phyloP scores from a whole-genome alignment of 2,797 vertebrate species.

The Acipenser oxyrinchus region DNA sequence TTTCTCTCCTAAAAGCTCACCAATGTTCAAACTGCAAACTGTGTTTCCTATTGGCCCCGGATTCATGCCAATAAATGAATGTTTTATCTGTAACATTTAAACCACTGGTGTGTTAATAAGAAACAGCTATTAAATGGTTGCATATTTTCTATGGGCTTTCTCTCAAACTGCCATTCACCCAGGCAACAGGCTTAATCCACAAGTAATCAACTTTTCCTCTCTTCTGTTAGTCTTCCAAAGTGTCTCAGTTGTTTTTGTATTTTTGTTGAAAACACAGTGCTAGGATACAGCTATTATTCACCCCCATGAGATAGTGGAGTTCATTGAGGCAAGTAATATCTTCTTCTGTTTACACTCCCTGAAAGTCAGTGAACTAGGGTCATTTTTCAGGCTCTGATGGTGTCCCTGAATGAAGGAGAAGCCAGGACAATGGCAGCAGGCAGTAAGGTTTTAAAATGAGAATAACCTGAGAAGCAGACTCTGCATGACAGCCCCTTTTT shows the following conservation, averaged over 20 bases:
- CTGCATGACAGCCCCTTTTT: too few relatives aligned
- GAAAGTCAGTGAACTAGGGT: constrained; percentile 45
- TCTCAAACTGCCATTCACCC: constrained; percentile 36
- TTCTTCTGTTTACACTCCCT: constrained; percentile 57
- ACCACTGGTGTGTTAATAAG: too few relatives aligned
- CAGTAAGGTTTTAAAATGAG: constrained; percentile 23
- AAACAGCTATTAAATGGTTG: not conserved
- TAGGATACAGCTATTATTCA: constrained; percentile 60
- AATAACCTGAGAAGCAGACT: constrained; percentile 43
- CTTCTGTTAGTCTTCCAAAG: constrained; percentile 42
- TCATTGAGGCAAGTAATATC: constrained; percentile 54
- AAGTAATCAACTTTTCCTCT: constrained; percentile 60
- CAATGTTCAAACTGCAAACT: too few relatives aligned
- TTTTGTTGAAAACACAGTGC: constrained; percentile 42
- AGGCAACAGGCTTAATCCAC: constrained; percentile 62
- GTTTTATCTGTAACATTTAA: too few relatives aligned
- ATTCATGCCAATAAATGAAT: too few relatives aligned
- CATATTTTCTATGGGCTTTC: not conserved
- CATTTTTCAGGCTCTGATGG: constrained; percentile 42
- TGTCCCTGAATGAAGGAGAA: constrained; percentile 37
- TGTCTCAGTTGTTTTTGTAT: constrained; percentile 48
- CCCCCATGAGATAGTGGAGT: constrained; percentile 55
- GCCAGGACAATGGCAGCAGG: constrained; percentile 19
- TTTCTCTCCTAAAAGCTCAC: too few relatives aligned
- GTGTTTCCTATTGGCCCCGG: too few relatives aligned